Conservation (phyloP, 2,113 vertebrate genomes). For the Ahaetulla prasina region DNA sequence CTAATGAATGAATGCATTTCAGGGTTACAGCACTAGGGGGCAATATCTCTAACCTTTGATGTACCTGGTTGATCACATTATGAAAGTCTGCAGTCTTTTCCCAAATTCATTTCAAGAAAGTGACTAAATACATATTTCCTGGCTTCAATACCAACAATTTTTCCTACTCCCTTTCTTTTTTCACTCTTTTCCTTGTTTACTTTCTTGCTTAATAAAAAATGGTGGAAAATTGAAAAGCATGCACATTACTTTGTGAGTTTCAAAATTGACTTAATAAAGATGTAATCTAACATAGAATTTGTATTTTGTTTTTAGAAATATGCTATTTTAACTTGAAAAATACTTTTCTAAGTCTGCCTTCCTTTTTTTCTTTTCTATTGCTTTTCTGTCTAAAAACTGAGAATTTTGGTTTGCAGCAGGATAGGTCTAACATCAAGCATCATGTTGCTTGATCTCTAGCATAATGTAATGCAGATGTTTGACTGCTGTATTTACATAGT, state of each 20-base stretch:
- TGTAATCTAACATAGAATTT: not conserved
- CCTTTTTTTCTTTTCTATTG: slow-evolving; percentile 60
- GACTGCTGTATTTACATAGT: slow-evolving; percentile 66
- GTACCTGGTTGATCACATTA: not conserved
- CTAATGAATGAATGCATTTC: not conserved
- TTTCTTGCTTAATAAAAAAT: not conserved
- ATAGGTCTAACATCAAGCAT: slow-evolving; percentile 77
- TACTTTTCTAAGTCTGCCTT: slow-evolving; percentile 43
- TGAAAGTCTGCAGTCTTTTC: not conserved
- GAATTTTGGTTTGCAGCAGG: slow-evolving; percentile 69
- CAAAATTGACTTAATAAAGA: not conserved
- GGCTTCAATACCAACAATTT: not conserved
- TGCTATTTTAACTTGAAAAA: not conserved
- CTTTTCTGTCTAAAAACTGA: slow-evolving; percentile 67
- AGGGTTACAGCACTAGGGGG: not conserved
- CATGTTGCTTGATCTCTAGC: slow-evolving; percentile 76
- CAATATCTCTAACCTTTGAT: not conserved
- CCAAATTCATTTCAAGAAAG: not conserved
- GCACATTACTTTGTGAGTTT: not conserved
- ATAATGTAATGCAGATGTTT: slow-evolving; percentile 76
- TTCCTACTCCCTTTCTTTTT: not conserved
- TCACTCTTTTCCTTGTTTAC: not conserved
- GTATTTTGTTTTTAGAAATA: not conserved
- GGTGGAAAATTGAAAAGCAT: not conserved
- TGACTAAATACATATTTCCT: too few relatives aligned